Percentiles rank a stretch among this genome's conserved stretches.
phyloP scores from a whole-genome alignment of 2,888 invertebrate species.

The Drosophila meridiana region DNA sequence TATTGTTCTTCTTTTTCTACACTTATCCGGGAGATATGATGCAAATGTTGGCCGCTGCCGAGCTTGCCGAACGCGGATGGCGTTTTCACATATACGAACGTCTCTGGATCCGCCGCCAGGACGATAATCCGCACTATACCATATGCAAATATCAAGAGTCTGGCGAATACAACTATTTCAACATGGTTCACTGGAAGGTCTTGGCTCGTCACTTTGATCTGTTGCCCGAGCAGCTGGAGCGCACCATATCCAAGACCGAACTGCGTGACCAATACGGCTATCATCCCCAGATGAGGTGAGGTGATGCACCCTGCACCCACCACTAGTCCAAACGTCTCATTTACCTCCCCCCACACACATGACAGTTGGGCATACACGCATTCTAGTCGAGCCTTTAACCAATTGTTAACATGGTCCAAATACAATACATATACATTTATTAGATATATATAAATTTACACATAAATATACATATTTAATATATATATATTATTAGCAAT shows the following conservation, averaged over 20 bases:
- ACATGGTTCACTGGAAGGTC: slow-evolving; percentile 59
- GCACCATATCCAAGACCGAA: slow-evolving; percentile 59
- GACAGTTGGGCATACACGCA: background rate
- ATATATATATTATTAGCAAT: background rate
- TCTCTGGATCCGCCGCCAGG: slow-evolving; percentile 56
- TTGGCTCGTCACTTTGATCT: slow-evolving; percentile 54
- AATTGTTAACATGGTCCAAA: background rate
- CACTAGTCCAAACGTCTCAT: background rate
- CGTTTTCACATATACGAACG: slow-evolving; percentile 60
- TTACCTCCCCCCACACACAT: background rate
- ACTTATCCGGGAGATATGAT: slow-evolving; percentile 64
- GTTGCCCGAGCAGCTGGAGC: slow-evolving; percentile 51
- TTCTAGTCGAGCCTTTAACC: background rate
- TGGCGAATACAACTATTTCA: slow-evolving; percentile 70
- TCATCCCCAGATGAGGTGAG: slow-evolving; percentile 64
- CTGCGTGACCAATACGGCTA: slow-evolving; percentile 47
- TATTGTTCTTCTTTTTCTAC: slow-evolving; percentile 66
- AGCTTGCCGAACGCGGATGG: slow-evolving; percentile 65
- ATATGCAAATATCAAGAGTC: slow-evolving; percentile 37
- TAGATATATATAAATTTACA: background rate
- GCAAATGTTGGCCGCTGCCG: slow-evolving; percentile 70
- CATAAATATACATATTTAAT: background rate
- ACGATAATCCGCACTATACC: slow-evolving; percentile 57
- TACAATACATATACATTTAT: background rate
- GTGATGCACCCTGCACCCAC: background rate